phyloP scores from a whole-genome alignment of 2,888 invertebrate genomes.

The Octodonta nipae region DNA sequence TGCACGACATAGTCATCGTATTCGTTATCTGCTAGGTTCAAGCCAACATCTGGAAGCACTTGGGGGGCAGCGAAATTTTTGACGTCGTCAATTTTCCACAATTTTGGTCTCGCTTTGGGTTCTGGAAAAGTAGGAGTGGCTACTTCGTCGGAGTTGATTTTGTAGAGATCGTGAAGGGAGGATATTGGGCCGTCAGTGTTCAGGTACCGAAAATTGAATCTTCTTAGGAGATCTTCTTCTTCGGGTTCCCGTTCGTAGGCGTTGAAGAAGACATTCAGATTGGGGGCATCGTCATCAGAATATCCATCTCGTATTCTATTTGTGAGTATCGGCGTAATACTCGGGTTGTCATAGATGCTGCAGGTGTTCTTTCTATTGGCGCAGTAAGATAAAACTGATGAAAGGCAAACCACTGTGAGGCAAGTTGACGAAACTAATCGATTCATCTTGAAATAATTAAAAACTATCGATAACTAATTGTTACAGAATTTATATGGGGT shows the following conservation, averaged over 20 bases:
- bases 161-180: constrained; percentile 9
- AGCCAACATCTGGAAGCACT: constrained; percentile 13
- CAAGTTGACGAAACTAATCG: no score
- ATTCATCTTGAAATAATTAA: no score
- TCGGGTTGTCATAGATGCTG: neutral
- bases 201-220: constrained; percentile 12
- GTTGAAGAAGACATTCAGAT: neutral
- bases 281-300: neutral
- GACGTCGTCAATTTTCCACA: constrained; percentile 13
- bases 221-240: constrained; percentile 5
- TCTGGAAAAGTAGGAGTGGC: constrained; percentile 4
- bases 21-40: constrained; percentile 6
- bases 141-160: constrained; percentile 13
- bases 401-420: no score
- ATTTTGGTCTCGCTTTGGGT: neutral
- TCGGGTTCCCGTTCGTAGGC: neutral
- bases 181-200: constrained; percentile 7
- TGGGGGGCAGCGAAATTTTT: constrained; percentile 7
- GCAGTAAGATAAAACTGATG: no score
- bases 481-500: no score
- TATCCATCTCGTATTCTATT: no score
- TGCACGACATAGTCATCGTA: constrained; percentile 1
- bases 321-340: no score
- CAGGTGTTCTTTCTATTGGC: no score
- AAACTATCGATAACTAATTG: no score